Conservation (phyloP, 2,888 invertebrate species). For the Vannuccia rotundouncinata region DNA sequence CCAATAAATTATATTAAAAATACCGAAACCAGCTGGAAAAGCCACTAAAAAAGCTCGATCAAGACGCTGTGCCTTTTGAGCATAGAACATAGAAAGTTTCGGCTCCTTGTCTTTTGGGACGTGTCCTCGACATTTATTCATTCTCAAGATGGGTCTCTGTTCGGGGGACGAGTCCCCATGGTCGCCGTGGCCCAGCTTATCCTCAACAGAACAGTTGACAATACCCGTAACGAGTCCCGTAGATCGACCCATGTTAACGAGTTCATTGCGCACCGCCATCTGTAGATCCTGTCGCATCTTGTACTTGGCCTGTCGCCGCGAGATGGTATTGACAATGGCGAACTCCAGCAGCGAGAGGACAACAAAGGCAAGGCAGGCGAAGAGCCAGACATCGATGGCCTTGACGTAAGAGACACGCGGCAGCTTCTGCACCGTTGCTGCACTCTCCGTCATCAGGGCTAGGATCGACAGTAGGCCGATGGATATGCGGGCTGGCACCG, state of each 20-base stretch:
- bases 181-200: not conserved
- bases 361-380: slow-evolving; percentile 39
- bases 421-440: slow-evolving; percentile 36
- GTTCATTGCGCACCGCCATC: slow-evolving; percentile 6
- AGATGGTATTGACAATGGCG: slow-evolving; percentile 38
- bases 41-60: slow-evolving; percentile 14
- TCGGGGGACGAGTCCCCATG: not conserved
- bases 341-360: slow-evolving; percentile 40
- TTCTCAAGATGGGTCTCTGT: not conserved
- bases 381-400: slow-evolving; percentile 40
- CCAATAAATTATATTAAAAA: slow-evolving; percentile 33
- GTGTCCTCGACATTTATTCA: not conserved
- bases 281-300: slow-evolving; percentile 21
- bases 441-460: slow-evolving; percentile 38
- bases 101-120: not conserved
- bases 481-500: slow-evolving; percentile 39
- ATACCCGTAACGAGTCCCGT: not conserved
- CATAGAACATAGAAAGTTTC: not conserved
- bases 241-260: slow-evolving; percentile 17
- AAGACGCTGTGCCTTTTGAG: slow-evolving; percentile 9
- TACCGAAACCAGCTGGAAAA: slow-evolving; percentile 12
- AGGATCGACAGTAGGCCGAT: slow-evolving; percentile 39
- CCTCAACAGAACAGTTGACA: not conserved
- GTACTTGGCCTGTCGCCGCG: slow-evolving; percentile 27
- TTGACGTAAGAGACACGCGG: slow-evolving; percentile 40